Percentiles rank a stretch among this genome's conserved stretches.
These are phyloP conservation scores for Illadopsis cleaveri DNA, from an alignment of 2,113 vertebrate species.

Conservation along the genomic window DNA sequence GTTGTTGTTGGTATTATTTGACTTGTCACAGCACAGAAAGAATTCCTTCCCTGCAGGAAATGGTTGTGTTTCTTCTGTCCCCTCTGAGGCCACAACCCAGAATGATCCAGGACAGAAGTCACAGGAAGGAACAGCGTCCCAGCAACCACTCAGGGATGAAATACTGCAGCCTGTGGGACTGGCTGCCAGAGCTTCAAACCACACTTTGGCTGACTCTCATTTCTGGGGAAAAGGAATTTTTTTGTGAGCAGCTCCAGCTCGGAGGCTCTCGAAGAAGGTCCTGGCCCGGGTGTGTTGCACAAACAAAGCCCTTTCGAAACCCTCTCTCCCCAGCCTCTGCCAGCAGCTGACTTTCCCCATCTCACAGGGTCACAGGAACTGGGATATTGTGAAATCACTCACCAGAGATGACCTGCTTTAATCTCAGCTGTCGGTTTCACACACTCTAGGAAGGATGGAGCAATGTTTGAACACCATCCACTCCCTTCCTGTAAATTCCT, in stretches of 20 bases:
- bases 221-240: not conserved
- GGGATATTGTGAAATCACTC: constrained; percentile 39
- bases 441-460: constrained; percentile 45
- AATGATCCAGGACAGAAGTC: not conserved
- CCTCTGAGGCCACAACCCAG: not conserved
- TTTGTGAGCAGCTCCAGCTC: not conserved
- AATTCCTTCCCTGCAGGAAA: not conserved
- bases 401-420: constrained; percentile 1
- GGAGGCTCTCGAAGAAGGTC: not conserved
- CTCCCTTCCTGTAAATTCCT: constrained; percentile 13
- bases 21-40: not conserved
- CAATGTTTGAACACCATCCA: constrained; percentile 10
- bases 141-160: not conserved
- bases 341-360: not conserved
- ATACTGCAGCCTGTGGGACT: not conserved
- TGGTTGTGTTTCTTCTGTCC: not conserved
- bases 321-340: not conserved
- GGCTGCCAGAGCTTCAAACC: not conserved
- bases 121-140: not conserved
- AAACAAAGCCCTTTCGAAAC: not conserved
- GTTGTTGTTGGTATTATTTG: not conserved
- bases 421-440: constrained; percentile 20
- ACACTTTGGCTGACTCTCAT: not conserved
- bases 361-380: not conserved
- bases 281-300: not conserved